phyloP scores from a whole-genome alignment of 2,888 invertebrate genomes.

The Lutraria lutraria region DNA sequence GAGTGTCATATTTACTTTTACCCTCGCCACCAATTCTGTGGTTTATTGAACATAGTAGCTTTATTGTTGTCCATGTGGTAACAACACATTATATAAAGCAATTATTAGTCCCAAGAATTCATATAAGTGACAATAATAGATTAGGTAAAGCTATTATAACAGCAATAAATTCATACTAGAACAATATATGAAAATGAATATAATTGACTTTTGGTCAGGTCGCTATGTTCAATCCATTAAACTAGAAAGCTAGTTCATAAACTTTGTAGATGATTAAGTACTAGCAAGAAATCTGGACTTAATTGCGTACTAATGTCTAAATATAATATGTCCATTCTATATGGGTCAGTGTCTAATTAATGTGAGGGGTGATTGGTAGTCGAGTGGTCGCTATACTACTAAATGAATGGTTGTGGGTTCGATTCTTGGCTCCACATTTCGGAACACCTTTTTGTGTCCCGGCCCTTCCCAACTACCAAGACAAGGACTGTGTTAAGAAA shows the following conservation, averaged over 20 bases:
- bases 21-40: neutral
- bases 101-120: neutral
- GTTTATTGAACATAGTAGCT: neutral
- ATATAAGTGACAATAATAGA: neutral
- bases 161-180: neutral
- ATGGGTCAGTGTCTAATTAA: no score
- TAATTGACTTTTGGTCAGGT: neutral
- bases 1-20: neutral
- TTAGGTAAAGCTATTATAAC: constrained; percentile 9
- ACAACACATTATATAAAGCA: constrained; percentile 12
- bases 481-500: no score
- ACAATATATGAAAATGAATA: constrained; percentile 15
- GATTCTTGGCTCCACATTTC: no score
- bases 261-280: no score
- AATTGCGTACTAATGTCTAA: no score
- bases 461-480: no score
- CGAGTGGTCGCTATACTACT: no score
- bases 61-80: neutral
- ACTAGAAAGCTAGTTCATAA: neutral
- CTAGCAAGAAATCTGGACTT: no score
- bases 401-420: no score
- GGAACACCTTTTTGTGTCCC: no score
- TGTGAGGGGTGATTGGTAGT: no score
- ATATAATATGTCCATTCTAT: no score
- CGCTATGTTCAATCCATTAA: neutral